Conservation (phyloP, 2,113 vertebrate genomes). For the Mirounga angustirostris region DNA sequence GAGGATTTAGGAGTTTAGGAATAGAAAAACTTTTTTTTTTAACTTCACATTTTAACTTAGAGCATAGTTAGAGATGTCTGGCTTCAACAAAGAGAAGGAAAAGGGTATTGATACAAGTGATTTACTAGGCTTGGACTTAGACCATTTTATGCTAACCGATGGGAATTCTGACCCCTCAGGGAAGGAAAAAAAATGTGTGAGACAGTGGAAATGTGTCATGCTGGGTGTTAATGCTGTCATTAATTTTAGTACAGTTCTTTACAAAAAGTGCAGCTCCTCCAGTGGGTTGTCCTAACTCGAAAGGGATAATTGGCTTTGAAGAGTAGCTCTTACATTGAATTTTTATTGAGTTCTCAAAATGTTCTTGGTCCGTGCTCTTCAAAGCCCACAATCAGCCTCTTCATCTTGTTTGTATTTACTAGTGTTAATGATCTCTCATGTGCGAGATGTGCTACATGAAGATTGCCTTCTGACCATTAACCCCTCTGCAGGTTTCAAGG, state of each 20-base stretch:
- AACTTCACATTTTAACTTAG: conserved; percentile 55
- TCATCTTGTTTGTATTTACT: conserved; percentile 41
- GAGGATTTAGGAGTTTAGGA: conserved; percentile 39
- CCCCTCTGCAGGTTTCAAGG: background rate
- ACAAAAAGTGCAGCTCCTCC: background rate
- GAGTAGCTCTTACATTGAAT: background rate
- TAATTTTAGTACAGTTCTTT: too few species aligned
- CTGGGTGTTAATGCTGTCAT: too few species aligned
- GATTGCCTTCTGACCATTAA: background rate
- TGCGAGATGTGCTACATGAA: background rate
- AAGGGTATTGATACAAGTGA: background rate
- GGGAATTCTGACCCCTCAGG: too few species aligned
- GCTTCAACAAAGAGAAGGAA: conserved; percentile 31
- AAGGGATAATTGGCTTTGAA: conserved; percentile 58
- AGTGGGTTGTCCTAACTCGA: conserved; percentile 26
- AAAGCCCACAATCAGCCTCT: conserved; percentile 14
- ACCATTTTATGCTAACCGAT: too few species aligned
- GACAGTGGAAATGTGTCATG: too few species aligned
- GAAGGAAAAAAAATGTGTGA: too few species aligned
- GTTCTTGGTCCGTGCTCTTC: conserved; percentile 18
- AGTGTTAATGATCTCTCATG: background rate
- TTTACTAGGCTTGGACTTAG: too few species aligned
- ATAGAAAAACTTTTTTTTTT: background rate
- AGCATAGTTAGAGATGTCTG: conserved; percentile 27
- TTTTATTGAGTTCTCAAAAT: conserved; percentile 60